Evolutionary conservation across 92 coral and sea anemone species (phyloP).

Genomic region (Desmophyllum pertusum): DNA sequence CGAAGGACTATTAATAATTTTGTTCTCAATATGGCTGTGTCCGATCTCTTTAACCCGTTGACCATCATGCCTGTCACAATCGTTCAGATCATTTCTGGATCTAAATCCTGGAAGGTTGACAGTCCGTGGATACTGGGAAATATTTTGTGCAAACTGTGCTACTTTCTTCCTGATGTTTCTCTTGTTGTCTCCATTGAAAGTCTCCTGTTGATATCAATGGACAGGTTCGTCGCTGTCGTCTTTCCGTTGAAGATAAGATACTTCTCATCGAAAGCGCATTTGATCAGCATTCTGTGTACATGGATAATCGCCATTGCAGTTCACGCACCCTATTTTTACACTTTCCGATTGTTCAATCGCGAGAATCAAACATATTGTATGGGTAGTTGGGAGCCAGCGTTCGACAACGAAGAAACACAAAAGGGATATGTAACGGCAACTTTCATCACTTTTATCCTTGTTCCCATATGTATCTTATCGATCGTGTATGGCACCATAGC

Average conservation of each 20-base stretch:
- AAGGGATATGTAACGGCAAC: neutral
- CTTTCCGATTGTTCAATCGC: neutral
- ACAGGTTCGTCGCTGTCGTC: constrained; percentile 34
- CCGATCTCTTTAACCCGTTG: constrained; percentile 29
- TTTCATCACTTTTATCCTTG: neutral
- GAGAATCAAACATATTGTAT: neutral
- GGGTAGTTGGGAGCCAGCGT: neutral
- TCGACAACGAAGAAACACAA: neutral
- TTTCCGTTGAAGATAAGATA: constrained; percentile 20
- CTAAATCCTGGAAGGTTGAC: neutral
- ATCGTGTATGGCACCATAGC: constrained; percentile 7
- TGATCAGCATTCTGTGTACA: neutral
- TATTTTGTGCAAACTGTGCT: constrained; percentile 20
- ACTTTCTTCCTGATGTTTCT: constrained; percentile 28
- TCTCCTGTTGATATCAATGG: constrained; percentile 22
- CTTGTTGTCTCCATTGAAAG: constrained; percentile 9
- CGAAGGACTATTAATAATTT: constrained; percentile 4
- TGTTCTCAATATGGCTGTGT: constrained; percentile 32
- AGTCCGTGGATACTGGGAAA: constrained; percentile 16
- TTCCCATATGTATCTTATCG: neutral
- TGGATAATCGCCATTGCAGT: constrained; percentile 26
- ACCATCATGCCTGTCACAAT: constrained; percentile 18
- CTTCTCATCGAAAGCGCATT: constrained; percentile 19
- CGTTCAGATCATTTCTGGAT: constrained; percentile 13
- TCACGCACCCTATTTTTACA: constrained; percentile 31